phyloP scores from a whole-genome alignment of 2,797 vertebrate genomes.

The Linurgus olivaceus region DNA sequence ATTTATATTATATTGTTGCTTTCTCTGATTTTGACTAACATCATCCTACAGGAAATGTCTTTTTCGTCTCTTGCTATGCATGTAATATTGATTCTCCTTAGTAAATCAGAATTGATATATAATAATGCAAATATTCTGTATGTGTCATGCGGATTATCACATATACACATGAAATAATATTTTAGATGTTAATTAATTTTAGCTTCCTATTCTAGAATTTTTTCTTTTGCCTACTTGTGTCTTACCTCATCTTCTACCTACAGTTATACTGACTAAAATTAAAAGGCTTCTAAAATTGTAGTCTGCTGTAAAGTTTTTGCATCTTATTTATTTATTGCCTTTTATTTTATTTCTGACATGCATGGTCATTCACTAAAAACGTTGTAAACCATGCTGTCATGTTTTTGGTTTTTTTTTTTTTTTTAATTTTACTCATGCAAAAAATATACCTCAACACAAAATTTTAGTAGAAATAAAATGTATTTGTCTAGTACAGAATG shows the following conservation, averaged over 20 bases:
- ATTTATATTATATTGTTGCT: not conserved
- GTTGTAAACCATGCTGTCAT: not conserved
- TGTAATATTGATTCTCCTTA: not conserved
- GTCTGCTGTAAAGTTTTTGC: not conserved
- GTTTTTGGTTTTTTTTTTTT: not conserved
- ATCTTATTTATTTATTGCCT: not conserved
- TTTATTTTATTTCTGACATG: not conserved
- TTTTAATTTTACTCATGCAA: not conserved
- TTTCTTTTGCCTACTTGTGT: not conserved
- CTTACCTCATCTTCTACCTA: not conserved
- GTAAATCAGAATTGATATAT: not conserved
- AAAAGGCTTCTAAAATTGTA: not conserved
- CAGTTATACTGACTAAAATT: not conserved
- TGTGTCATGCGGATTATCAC: not conserved
- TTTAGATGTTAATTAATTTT: not conserved
- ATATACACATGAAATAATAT: not conserved
- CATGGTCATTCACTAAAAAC: not conserved
- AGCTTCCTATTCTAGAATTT: not conserved
- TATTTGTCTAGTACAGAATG: not conserved
- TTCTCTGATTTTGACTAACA: not conserved
- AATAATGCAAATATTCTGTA: not conserved
- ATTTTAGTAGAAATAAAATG: not conserved
- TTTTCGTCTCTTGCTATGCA: not conserved
- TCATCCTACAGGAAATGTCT: not conserved
- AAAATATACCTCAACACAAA: not conserved